Evolutionary conservation across 2,888 invertebrate species (phyloP), one percentile per base, ranked within the genome.

Genomic region (Pomacea canaliculata): DNA sequence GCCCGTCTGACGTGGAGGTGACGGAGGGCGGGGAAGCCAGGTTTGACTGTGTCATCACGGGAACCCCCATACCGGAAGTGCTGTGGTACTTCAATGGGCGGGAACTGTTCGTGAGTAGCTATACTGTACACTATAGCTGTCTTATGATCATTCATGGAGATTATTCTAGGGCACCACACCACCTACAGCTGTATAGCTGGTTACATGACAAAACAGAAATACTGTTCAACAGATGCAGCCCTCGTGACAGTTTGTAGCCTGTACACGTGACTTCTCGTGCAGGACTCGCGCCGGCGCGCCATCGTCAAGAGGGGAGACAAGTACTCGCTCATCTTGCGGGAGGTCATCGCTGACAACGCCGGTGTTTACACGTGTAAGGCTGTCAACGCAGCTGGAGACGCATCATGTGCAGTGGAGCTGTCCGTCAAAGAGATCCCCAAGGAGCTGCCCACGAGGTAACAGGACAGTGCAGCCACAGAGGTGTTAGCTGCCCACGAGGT

Each of bases 261-360:
- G 37, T 37, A 37, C 37, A 37, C 23, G 37, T 37, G 37, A 37
- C 5, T 18, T 48, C 12, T 68, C 51, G 13, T 65, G 4, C 76
- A 87, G 87, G 85, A 85, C 62, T 82, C 85, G n/a, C 82, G 83
- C 69, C 77, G 85, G 16, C 83, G 82, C 73, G 78, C 82, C 10
- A 79, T 80, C 13, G 76, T 70, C 19, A 81, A 82, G 65, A 83
- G 85, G 68, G 87, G 87, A 12, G 86, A 87, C 73, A 83, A 83
- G 56, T 84, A 84, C 75, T 95, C 96, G 80, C 93, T 98, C 82
- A 92, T 96, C 84, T 96, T 98, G 94, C 95, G 86, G 94, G 95
- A 88, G 86, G 78, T 83, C 19, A 78, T 85, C 13, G 81, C 85
- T 27, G 85, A 86, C 19, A 85, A 88, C 76, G 85, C 83, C 67